Conservation (phyloP, 2,888 invertebrate genomes). For the Leptinotarsa peninsularis region DNA sequence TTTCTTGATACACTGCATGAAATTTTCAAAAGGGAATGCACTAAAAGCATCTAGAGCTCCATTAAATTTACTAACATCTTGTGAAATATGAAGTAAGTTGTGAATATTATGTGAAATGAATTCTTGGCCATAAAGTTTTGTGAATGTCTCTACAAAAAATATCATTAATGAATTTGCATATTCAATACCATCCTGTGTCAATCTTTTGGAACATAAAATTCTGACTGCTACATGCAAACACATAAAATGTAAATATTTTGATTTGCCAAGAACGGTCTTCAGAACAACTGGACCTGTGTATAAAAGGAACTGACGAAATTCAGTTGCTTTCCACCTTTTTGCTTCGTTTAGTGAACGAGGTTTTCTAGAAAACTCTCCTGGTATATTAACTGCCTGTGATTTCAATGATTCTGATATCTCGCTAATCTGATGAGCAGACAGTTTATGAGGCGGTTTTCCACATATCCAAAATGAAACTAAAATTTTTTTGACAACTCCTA, state of each 20-base stretch:
- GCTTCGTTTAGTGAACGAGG: conserved; percentile 23
- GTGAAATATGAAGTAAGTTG: conserved; percentile 40
- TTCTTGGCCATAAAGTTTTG: conserved; percentile 18
- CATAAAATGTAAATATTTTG: conserved; percentile 31
- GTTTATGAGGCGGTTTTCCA: conserved; percentile 26
- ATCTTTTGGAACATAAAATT: conserved; percentile 29
- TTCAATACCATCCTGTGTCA: conserved; percentile 11
- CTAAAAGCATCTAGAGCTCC: conserved; percentile 47
- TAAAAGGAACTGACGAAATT: conserved; percentile 30
- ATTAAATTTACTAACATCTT: conserved; percentile 40
- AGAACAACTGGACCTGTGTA: conserved; percentile 27
- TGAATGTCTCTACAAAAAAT: conserved; percentile 23
- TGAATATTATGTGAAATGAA: conserved; percentile 27
- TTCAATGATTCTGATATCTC: conserved; percentile 5
- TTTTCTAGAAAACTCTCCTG: conserved; percentile 26
- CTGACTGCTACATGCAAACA: conserved; percentile 29
- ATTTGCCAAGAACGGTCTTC: conserved; percentile 20
- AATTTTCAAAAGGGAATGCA: conserved; percentile 47
- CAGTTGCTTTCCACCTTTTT: conserved; percentile 29
- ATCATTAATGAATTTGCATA: conserved; percentile 20
- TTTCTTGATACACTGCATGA: conserved; percentile 42
- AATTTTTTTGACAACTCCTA: conserved; percentile 19
- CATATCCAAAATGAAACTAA: conserved; percentile 27
- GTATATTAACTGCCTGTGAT: conserved; percentile 23
- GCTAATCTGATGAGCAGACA: conserved; percentile 21